Evolutionary conservation across 2,113 vertebrate species (phyloP).

Genomic region (Sula dactylatra): DNA sequence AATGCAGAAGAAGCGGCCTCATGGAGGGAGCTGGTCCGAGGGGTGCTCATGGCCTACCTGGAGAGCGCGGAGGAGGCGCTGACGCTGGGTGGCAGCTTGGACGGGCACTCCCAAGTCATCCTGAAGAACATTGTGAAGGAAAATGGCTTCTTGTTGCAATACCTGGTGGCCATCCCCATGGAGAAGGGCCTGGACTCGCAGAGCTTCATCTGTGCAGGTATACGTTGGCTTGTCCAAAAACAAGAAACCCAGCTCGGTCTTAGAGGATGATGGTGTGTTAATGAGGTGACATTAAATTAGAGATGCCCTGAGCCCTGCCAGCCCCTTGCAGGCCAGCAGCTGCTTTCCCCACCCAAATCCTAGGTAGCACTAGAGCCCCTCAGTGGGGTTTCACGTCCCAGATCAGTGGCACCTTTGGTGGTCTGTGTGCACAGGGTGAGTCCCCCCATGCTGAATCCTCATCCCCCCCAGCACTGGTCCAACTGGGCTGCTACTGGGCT

Average conservation of each 20-base stretch:
- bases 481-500: not conserved
- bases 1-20: slow-evolving; percentile 77
- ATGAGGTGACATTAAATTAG: not conserved
- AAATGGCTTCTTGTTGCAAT: slow-evolving; percentile 79
- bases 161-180: slow-evolving; percentile 83
- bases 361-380: not conserved
- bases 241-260: not conserved
- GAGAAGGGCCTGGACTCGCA: slow-evolving; percentile 91
- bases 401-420: not conserved
- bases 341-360: not conserved
- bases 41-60: slow-evolving; percentile 85
- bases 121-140: slow-evolving; percentile 76
- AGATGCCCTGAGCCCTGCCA: not conserved
- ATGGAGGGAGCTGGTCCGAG: slow-evolving; percentile 87
- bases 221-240: not conserved
- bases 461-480: not conserved
- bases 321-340: not conserved
- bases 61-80: slow-evolving; percentile 81
- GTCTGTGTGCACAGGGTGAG: not conserved
- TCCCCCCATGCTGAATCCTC: not conserved
- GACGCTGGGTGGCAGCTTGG: slow-evolving; percentile 76
- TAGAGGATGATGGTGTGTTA: not conserved
- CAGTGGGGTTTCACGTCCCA: accelerated
- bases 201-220: slow-evolving; percentile 95
- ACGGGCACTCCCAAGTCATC: slow-evolving; percentile 69